phyloP scores from a whole-genome alignment of 2,797 vertebrate genomes.

The Pseudochirops corinnae region DNA sequence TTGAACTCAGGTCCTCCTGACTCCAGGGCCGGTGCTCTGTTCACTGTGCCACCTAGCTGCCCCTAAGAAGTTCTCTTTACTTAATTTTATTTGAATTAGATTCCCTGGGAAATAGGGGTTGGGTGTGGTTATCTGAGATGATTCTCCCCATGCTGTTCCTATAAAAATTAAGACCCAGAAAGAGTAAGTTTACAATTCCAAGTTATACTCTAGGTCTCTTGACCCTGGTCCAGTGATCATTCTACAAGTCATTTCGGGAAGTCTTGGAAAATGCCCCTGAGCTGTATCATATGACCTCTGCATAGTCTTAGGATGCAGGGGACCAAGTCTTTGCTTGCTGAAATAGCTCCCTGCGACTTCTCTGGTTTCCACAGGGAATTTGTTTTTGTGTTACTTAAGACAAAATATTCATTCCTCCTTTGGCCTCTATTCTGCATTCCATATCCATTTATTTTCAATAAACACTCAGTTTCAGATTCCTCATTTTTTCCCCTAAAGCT shows the following conservation, averaged over 20 bases:
- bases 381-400: constrained; percentile 22
- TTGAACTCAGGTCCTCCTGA: too few species aligned
- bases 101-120: background rate
- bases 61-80: background rate
- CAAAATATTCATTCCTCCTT: constrained; percentile 63
- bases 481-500: constrained; percentile 70
- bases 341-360: background rate
- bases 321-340: background rate
- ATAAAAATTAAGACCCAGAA: background rate
- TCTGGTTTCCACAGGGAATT: background rate
- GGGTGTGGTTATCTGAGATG: background rate
- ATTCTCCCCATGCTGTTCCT: background rate
- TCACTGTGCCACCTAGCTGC: too few species aligned
- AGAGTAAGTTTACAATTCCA: background rate
- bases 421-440: constrained; percentile 63
- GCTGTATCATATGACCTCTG: background rate
- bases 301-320: background rate
- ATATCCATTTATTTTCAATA: constrained; percentile 77
- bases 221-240: background rate
- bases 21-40: too few species aligned
- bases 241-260: background rate
- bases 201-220: background rate
- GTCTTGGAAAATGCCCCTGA: background rate
- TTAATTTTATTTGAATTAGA: background rate
- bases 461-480: constrained; percentile 64